phyloP scores from a whole-genome alignment of 2,888 invertebrate species.

The Chirona hameri region DNA sequence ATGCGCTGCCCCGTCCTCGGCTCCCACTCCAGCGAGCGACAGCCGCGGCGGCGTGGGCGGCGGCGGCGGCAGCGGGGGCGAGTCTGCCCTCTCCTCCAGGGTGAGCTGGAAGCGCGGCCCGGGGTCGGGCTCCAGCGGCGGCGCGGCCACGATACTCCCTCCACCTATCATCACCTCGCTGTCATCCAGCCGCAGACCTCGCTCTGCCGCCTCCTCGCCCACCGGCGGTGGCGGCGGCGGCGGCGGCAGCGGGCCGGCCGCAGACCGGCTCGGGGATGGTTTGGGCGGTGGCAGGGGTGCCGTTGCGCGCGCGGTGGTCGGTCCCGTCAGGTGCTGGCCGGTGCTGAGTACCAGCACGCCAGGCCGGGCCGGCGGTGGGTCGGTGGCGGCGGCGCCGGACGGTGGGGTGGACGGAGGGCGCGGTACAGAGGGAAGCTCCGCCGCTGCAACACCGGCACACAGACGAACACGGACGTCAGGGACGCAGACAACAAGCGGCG shows the following conservation, averaged over 20 bases:
- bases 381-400: neutral
- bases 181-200: constrained; percentile 70
- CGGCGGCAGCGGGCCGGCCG: too few relatives aligned
- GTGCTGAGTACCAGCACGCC: neutral
- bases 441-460: neutral
- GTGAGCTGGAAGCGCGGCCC: neutral
- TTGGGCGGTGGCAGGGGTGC: too few relatives aligned
- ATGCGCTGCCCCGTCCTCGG: neutral
- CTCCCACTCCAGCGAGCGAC: too few relatives aligned
- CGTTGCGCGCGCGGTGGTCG: too few relatives aligned
- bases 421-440: neutral
- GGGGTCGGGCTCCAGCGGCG: neutral
- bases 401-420: neutral
- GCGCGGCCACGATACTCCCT: constrained; percentile 48
- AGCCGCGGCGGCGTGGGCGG: neutral
- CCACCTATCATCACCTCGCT: constrained; percentile 80
- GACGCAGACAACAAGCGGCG: neutral
- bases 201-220: too few relatives aligned
- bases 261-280: too few relatives aligned
- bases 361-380: neutral
- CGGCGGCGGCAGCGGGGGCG: neutral
- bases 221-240: too few relatives aligned
- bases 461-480: neutral
- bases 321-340: neutral
- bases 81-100: neutral